Evolutionary conservation across 2,888 invertebrate species (phyloP).

Genomic region (Phortica okadai): DNA sequence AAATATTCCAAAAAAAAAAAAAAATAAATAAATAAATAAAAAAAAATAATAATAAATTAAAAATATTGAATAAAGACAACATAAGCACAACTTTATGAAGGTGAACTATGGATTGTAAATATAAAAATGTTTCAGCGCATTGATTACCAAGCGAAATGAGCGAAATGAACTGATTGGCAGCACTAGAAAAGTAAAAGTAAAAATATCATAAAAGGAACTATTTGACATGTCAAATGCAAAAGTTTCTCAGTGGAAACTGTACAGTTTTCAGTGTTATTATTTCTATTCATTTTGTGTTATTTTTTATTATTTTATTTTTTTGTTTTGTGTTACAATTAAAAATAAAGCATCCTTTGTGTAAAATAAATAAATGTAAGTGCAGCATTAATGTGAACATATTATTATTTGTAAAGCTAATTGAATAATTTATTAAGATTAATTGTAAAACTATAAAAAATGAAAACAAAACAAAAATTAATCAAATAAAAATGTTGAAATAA

Average conservation of each 20-base stretch:
- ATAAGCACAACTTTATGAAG: background rate
- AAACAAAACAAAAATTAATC: conserved; percentile 41
- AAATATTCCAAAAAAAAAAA: conserved; percentile 57
- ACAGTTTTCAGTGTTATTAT: too few relatives aligned
- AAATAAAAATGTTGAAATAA: conserved; percentile 52
- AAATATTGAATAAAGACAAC: background rate
- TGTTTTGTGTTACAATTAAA: background rate
- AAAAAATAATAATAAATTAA: background rate
- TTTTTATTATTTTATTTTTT: too few relatives aligned
- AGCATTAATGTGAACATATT: background rate
- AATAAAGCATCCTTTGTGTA: background rate
- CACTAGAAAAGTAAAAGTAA: too few relatives aligned
- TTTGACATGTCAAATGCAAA: too few relatives aligned
- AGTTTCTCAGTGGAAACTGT: too few relatives aligned
- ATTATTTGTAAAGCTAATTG: background rate
- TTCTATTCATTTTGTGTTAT: too few relatives aligned
- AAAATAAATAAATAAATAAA: conserved; percentile 30
- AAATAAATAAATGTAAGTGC: background rate
- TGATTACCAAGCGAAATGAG: too few relatives aligned
- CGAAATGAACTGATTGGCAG: too few relatives aligned
- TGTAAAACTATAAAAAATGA: conserved; percentile 32
- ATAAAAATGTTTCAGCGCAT: background rate
- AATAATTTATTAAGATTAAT: conserved; percentile 15
- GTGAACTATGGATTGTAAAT: background rate
- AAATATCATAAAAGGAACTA: too few relatives aligned